phyloP scores from a whole-genome alignment of 2,888 invertebrate species.

The Torymus texanus region DNA sequence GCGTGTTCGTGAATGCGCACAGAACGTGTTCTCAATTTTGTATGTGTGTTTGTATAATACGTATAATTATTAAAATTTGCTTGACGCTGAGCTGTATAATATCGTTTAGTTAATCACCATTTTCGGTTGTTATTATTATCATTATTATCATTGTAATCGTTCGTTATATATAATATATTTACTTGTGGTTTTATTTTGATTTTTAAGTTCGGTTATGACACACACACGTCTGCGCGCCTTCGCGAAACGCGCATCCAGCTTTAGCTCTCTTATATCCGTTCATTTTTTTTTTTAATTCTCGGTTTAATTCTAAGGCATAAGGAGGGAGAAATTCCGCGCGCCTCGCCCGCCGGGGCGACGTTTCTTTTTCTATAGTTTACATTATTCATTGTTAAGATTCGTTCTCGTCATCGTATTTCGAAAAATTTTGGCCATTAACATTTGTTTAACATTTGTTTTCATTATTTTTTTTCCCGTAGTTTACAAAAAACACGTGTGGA shows the following conservation, averaged over 20 bases:
- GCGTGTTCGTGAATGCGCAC: conserved; percentile 49
- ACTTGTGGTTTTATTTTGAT: conserved; percentile 19
- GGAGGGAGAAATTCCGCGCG: conserved; percentile 48
- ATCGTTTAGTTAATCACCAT: no score
- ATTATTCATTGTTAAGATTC: no score
- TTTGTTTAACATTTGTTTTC: neutral
- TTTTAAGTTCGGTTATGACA: neutral
- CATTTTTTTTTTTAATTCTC: conserved; percentile 11
- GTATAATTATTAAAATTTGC: conserved; percentile 1
- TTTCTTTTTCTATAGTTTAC: neutral
- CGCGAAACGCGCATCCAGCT: conserved; percentile 24
- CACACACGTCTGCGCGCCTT: conserved; percentile 40
- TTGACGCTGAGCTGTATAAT: no score
- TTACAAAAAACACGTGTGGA: conserved; percentile 33
- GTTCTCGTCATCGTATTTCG: no score
- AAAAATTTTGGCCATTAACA: neutral
- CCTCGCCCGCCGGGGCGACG: conserved; percentile 39
- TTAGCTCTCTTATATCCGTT: conserved; percentile 17
- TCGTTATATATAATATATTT: no score
- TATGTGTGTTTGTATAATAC: neutral
- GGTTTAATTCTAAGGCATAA: conserved; percentile 45
- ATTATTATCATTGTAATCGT: no score
- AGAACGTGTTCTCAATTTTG: conserved; percentile 14
- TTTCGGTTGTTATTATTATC: no score
- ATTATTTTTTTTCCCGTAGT: neutral